These are phyloP conservation scores for Dynastes tityus DNA, from an alignment of 2,888 invertebrate genomes.

Conservation along the genomic window DNA sequence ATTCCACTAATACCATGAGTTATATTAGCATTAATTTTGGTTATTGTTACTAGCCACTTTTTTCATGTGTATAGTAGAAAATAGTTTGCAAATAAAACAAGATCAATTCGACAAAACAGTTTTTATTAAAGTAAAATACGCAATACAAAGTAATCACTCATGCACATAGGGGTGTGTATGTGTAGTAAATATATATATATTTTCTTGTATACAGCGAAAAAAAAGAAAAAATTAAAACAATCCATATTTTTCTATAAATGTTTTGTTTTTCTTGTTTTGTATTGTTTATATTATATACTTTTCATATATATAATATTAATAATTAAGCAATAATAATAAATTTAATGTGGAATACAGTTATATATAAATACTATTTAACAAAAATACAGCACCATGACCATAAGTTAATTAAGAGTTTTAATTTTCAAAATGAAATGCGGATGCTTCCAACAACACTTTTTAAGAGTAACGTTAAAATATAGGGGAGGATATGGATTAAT, in stretches of 20 bases:
- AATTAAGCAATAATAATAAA: conserved; percentile 52
- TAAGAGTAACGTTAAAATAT: conserved; percentile 1
- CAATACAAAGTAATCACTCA: conserved; percentile 51
- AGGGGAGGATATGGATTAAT: not conserved
- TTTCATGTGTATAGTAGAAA: too few species aligned
- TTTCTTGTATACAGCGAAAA: conserved; percentile 46
- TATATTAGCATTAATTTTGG: too few species aligned
- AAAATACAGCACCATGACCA: conserved; percentile 54
- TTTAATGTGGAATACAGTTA: conserved; percentile 53
- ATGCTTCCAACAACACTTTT: not conserved
- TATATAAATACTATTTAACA: conserved; percentile 54
- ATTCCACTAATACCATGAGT: too few species aligned
- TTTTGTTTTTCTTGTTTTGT: conserved; percentile 37
- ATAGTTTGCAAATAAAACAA: too few species aligned
- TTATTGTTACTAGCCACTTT: too few species aligned
- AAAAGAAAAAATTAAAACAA: conserved; percentile 48
- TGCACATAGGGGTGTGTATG: conserved; percentile 48
- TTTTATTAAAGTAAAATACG: conserved; percentile 53
- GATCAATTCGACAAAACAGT: conserved; percentile 46
- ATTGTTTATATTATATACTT: conserved; percentile 24
- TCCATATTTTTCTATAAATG: conserved; percentile 51
- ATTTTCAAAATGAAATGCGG: conserved; percentile 30
- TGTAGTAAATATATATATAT: conserved; percentile 48
- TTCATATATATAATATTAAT: conserved; percentile 14
- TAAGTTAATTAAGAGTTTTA: conserved; percentile 47